A percentile compares a stretch with the other conserved stretches of the same genome.
phyloP scores from a whole-genome alignment of 2,113 vertebrate genomes.

The Epinephelus lanceolatus region DNA sequence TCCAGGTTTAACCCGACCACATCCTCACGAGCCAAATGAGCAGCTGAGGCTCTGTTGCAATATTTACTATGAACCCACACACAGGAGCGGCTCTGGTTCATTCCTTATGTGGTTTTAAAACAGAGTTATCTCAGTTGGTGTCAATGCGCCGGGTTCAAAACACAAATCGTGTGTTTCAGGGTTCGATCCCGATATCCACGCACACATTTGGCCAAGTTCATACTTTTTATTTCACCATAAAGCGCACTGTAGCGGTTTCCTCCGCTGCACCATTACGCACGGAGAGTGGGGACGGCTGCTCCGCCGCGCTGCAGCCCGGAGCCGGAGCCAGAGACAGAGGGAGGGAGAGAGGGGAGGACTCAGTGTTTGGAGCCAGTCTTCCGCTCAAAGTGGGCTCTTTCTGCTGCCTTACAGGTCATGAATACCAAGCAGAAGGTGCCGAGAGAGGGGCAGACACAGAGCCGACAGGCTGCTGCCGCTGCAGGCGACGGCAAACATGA shows the following conservation, averaged over 20 bases:
- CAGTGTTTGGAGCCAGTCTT: slow-evolving; percentile 59
- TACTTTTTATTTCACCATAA: neutral
- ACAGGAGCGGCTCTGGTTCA: neutral
- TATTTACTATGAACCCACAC: neutral
- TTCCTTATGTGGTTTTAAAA: neutral
- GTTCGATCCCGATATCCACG: neutral
- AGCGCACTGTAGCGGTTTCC: neutral
- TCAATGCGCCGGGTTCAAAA: neutral
- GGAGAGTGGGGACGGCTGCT: neutral
- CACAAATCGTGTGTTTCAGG: too few species aligned
- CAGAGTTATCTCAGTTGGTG: neutral
- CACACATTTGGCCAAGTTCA: neutral
- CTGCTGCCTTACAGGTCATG: slow-evolving; percentile 56
- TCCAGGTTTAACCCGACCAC: neutral
- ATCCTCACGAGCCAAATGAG: neutral
- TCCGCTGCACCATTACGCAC: slow-evolving; percentile 43
- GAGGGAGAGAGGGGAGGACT: slow-evolving; percentile 10
- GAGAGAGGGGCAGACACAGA: slow-evolving; percentile 17
- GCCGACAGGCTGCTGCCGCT: slow-evolving; percentile 3
- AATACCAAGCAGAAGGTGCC: slow-evolving; percentile 74
- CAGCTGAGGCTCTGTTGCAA: neutral
- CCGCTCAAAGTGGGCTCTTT: slow-evolving; percentile 63
- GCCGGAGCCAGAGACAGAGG: neutral
- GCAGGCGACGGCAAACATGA: neutral
- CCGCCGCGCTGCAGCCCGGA: slow-evolving; percentile 34